Conservation (phyloP, 2,113 vertebrate genomes). For the Hyperoodon ampullatus region DNA sequence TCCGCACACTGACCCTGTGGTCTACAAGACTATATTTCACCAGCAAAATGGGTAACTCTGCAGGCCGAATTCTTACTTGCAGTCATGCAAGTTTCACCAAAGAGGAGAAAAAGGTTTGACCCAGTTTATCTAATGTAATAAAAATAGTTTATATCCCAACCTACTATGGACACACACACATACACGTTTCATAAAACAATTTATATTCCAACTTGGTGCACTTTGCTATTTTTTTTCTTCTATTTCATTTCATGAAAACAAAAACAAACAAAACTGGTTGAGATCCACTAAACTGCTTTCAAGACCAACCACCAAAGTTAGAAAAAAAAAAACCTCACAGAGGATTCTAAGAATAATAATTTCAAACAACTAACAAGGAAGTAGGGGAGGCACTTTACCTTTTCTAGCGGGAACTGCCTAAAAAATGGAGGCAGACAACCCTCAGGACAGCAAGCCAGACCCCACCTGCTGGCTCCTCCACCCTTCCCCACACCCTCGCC, state of each 20-base stretch:
- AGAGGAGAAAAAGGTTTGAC: slow-evolving; percentile 14
- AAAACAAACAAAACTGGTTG: not conserved
- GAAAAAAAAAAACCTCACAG: not conserved
- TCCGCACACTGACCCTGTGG: not conserved
- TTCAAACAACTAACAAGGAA: slow-evolving; percentile 23
- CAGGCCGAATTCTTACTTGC: not conserved
- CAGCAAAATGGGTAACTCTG: not conserved
- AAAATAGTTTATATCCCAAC: not conserved
- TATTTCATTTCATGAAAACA: slow-evolving; percentile 22
- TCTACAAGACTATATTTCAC: not conserved
- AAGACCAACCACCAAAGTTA: slow-evolving; percentile 25
- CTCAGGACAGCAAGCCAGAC: not conserved
- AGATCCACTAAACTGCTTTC: not conserved
- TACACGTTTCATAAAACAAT: not conserved
- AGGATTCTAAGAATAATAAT: not conserved
- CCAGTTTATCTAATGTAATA: not conserved
- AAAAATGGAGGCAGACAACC: not conserved
- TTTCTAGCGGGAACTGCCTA: not conserved
- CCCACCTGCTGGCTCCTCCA: not conserved
- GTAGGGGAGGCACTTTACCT: not conserved
- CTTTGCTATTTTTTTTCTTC: not conserved
- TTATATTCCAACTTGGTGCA: not conserved
- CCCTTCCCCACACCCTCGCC: not conserved
- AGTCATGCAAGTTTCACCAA: not conserved
- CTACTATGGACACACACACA: not conserved